Evolutionary conservation across 30 jellyfish, hydroid and myxozoan genomes (phyloP).

Genomic region (Hydra vulgaris): DNA sequence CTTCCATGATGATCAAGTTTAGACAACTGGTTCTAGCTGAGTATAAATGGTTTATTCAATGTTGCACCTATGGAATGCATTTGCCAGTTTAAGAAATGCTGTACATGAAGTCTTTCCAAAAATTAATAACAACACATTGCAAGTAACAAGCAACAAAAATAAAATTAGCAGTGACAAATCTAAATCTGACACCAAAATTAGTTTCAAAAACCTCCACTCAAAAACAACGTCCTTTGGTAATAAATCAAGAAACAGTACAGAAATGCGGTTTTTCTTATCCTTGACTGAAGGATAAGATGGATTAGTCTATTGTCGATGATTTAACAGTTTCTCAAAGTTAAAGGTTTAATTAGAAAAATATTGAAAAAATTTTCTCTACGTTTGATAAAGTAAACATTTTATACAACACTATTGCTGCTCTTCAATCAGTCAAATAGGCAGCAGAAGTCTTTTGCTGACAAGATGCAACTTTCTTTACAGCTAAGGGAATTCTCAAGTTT

Average conservation of each 20-base stretch:
- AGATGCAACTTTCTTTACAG: not conserved
- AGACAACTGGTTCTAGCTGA: too few species aligned
- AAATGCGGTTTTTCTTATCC: not conserved
- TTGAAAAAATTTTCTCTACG: not conserved
- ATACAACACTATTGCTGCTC: not conserved
- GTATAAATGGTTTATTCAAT: too few species aligned
- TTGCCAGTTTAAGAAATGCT: not conserved
- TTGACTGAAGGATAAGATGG: not conserved
- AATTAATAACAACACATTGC: not conserved
- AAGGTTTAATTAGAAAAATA: too few species aligned
- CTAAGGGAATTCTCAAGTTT: too few species aligned
- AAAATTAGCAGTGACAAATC: not conserved
- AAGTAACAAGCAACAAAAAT: not conserved
- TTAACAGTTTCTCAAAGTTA: not conserved
- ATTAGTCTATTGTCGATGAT: not conserved
- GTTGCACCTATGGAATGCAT: too few species aligned
- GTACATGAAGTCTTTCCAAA: not conserved
- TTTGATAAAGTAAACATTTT: not conserved
- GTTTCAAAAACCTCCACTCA: not conserved
- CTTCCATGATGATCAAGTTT: too few species aligned
- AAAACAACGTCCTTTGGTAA: not conserved
- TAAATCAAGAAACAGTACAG: not conserved
- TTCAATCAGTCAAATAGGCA: not conserved
- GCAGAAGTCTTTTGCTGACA: not conserved
- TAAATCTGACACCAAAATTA: not conserved